Evolutionary conservation across 2,797 vertebrate genomes (phyloP).

Genomic region (Sciurus carolinensis): DNA sequence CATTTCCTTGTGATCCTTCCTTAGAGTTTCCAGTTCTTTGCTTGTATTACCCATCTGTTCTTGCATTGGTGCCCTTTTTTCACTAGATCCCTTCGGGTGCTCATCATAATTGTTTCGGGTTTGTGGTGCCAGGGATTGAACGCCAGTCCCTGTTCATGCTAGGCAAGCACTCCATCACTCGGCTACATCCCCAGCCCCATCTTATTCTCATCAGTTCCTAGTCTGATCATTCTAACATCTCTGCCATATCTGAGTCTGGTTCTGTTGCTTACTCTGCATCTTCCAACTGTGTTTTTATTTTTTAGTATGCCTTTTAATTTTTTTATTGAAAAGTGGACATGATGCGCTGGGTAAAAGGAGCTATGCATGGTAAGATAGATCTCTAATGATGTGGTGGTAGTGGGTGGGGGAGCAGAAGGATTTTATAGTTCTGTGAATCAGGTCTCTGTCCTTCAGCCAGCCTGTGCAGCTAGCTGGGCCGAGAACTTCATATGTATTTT

Average conservation of each 20-base stretch:
- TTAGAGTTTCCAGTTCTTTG: constrained; percentile 51
- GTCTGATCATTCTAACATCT: constrained; percentile 32
- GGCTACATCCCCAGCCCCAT: too few species aligned
- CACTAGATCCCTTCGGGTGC: constrained; percentile 24
- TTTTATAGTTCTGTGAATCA: not conserved
- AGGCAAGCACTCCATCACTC: too few species aligned
- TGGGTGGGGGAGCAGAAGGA: not conserved
- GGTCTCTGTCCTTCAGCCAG: not conserved
- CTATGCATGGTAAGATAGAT: not conserved
- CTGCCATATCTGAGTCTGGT: not conserved
- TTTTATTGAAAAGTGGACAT: constrained; percentile 7
- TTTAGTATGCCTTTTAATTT: constrained; percentile 30
- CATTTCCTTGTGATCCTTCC: constrained; percentile 42
- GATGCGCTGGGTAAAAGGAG: not conserved
- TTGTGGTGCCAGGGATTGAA: too few species aligned
- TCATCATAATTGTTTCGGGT: not conserved
- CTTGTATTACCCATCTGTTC: not conserved
- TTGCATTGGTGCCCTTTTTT: not conserved
- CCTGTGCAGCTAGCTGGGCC: not conserved
- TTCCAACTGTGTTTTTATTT: constrained; percentile 24
- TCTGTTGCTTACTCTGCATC: constrained; percentile 32
- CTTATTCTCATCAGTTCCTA: not conserved
- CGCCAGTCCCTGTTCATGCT: too few species aligned
- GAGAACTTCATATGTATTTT: not conserved
- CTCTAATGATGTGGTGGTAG: not conserved